Evolutionary conservation across 2,797 vertebrate species (phyloP).

Genomic region (Knipowitschia caucasica): DNA sequence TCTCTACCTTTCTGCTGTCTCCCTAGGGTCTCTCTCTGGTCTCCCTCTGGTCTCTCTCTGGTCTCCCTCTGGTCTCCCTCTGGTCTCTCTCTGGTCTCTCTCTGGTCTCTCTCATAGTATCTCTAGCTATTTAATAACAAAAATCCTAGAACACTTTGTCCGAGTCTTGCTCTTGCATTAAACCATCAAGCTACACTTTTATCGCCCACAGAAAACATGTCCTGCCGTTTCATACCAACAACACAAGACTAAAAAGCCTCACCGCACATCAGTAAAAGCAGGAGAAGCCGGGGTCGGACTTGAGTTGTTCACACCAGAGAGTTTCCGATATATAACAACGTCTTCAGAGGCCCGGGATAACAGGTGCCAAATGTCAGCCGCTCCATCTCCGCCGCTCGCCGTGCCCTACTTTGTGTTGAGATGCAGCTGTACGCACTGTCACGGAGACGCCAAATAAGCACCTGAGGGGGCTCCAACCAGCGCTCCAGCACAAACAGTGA

Average conservation of each 20-base stretch:
- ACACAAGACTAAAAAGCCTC: not conserved
- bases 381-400: conserved; percentile 49
- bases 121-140: too few species aligned
- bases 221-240: not conserved
- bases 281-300: conserved; percentile 26
- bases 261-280: conserved; percentile 2
- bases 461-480: conserved; percentile 44
- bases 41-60: too few species aligned
- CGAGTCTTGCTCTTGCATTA: too few species aligned
- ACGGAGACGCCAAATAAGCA: conserved; percentile 64
- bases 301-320: conserved; percentile 49
- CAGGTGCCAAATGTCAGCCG: conserved; percentile 61
- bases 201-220: too few species aligned
- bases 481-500: conserved; percentile 16
- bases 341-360: conserved; percentile 63
- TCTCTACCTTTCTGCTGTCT: too few species aligned
- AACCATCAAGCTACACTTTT: too few species aligned
- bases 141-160: too few species aligned
- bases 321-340: conserved; percentile 51
- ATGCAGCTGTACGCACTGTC: conserved; percentile 63
- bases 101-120: too few species aligned
- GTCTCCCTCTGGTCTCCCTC: too few species aligned
- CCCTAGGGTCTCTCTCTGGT: too few species aligned
- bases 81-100: too few species aligned
- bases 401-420: conserved; percentile 67